Percentiles rank a stretch among this genome's conserved stretches.
Evolutionary conservation across 2,113 vertebrate genomes (phyloP).

Genomic region (Cathartes aura): DNA sequence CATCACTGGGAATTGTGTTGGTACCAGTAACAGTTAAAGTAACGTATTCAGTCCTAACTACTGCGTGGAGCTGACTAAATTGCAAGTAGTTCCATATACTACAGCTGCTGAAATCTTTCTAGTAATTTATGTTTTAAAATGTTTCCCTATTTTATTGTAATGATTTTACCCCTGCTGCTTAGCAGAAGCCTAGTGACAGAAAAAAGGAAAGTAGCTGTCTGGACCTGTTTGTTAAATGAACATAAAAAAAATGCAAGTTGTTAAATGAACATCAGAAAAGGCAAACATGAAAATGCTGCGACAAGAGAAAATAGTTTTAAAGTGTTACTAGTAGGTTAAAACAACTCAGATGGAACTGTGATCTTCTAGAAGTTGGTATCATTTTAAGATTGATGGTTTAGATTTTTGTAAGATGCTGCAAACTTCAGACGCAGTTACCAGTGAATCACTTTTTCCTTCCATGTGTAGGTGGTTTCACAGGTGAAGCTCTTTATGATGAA

Average conservation of each 20-base stretch:
- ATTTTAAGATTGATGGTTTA: neutral
- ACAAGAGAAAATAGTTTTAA: neutral
- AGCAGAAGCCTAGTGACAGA: neutral
- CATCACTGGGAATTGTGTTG: neutral
- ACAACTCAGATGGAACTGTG: neutral
- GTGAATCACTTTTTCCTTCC: neutral
- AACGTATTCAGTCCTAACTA: neutral
- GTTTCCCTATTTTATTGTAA: neutral
- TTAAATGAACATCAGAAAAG: neutral
- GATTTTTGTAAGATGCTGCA: neutral
- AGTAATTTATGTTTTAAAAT: neutral
- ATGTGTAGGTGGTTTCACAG: neutral
- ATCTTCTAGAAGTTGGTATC: neutral
- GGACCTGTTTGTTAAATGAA: neutral
- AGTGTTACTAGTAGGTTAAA: neutral
- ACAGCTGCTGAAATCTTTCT: conserved; percentile 2
- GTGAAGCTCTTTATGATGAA: neutral
- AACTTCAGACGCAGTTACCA: neutral
- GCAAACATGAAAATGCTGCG: neutral
- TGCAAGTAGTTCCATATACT: neutral
- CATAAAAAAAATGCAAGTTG: neutral
- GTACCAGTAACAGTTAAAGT: neutral
- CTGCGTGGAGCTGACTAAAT: neutral
- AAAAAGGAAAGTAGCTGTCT: neutral
- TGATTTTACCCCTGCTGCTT: neutral